A percentile compares a stretch with the other conserved stretches of the same genome.
Evolutionary conservation across 2,888 invertebrate genomes (phyloP).

Genomic region (Toxonevra muliebris): DNA sequence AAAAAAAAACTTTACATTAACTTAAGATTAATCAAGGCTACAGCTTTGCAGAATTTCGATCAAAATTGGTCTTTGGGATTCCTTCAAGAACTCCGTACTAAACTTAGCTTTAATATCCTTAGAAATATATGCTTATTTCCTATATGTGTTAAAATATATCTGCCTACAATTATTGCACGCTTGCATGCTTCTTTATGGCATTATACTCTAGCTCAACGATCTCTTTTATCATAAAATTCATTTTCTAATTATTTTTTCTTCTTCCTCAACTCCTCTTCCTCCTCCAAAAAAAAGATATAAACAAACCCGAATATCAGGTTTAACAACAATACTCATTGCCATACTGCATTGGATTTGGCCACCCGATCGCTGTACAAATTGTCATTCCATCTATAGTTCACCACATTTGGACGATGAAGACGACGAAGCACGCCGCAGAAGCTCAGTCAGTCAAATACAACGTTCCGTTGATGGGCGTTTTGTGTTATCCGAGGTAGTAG

Average conservation of each 20-base stretch:
- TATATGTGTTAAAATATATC: too few species aligned
- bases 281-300: conserved; percentile 73
- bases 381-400: conserved; percentile 65
- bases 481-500: conserved; percentile 67
- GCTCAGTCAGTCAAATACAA: conserved; percentile 74
- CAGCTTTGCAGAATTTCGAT: too few species aligned
- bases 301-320: conserved; percentile 94
- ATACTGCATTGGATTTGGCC: conserved; percentile 81
- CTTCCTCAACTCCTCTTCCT: conserved; percentile 10
- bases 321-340: conserved; percentile 75
- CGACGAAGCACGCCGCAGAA: conserved; percentile 53
- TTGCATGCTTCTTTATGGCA: conserved; percentile 28
- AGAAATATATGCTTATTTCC: not conserved
- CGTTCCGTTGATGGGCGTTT: conserved; percentile 80
- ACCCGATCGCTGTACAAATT: conserved; percentile 73
- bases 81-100: not conserved
- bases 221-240: not conserved
- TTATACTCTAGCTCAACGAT: not conserved
- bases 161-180: conserved; percentile 6
- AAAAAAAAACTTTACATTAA: too few species aligned
- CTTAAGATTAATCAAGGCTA: too few species aligned
- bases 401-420: conserved; percentile 58
- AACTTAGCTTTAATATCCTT: not conserved
- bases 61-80: too few species aligned
- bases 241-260: conserved; percentile 7